A percentile compares a stretch with the other conserved stretches of the same genome.
Conservation (phyloP, 2,888 invertebrate species). For the Clistopyga incitator region DNA sequence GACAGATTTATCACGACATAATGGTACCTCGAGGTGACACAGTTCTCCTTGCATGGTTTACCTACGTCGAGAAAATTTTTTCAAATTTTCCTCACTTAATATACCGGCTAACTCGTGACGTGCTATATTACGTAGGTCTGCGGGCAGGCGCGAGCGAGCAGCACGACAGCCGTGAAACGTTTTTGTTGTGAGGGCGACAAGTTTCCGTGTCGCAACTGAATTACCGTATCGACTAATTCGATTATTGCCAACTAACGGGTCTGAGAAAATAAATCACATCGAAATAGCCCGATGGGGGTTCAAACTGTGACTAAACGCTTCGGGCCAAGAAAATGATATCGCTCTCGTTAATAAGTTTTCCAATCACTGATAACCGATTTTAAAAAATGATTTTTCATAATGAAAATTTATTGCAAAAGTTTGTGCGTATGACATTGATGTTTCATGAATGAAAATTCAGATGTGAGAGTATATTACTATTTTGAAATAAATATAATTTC, state of each 20-base stretch:
- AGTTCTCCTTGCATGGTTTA: background rate
- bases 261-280: slow-evolving; percentile 10
- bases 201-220: slow-evolving; percentile 30
- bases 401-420: slow-evolving; percentile 33
- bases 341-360: too few relatives aligned
- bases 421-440: slow-evolving; percentile 57
- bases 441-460: too few relatives aligned
- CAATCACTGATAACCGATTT: background rate
- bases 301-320: background rate
- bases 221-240: slow-evolving; percentile 38
- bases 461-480: too few relatives aligned
- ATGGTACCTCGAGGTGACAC: background rate
- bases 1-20: slow-evolving; percentile 9
- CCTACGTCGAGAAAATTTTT: background rate
- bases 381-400: background rate
- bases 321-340: background rate
- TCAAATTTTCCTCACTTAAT: background rate
- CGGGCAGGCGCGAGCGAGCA: slow-evolving; percentile 24
- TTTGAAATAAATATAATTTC: too few relatives aligned
- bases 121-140: background rate
- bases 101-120: slow-evolving; percentile 16
- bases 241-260: slow-evolving; percentile 27
- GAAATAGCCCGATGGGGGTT: background rate
- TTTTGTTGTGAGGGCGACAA: slow-evolving; percentile 14
- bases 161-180: slow-evolving; percentile 10